Evolutionary conservation across 1,140 invertebrate species (phyloP).

Genomic region (Drosophila kurseongensis): DNA sequence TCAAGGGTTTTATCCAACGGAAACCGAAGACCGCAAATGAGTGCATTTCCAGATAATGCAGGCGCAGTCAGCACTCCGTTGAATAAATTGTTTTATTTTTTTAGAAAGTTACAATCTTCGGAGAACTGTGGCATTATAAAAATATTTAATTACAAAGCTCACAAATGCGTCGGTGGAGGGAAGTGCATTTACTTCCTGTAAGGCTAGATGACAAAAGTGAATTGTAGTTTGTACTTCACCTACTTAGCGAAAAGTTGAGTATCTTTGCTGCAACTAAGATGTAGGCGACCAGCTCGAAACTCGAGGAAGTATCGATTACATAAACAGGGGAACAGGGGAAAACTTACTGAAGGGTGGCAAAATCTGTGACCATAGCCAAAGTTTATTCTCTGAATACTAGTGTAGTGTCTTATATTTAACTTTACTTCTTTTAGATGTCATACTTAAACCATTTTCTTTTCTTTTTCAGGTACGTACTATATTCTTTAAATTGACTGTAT

Average conservation of each 20-base stretch:
- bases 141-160: slow-evolving; percentile 70
- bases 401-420: slow-evolving; percentile 13
- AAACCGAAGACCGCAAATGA: slow-evolving; percentile 49
- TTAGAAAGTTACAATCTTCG: slow-evolving; percentile 27
- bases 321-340: slow-evolving; percentile 14
- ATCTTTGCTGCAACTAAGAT: slow-evolving; percentile 23
- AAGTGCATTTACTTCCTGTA: slow-evolving; percentile 64
- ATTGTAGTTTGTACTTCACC: slow-evolving; percentile 56
- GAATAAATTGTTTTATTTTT: slow-evolving; percentile 24
- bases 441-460: slow-evolving; percentile 16
- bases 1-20: slow-evolving; percentile 52
- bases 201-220: slow-evolving; percentile 16
- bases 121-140: slow-evolving; percentile 23
- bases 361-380: slow-evolving; percentile 17
- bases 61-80: neutral
- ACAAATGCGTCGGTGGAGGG: slow-evolving; percentile 6
- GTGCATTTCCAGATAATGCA: slow-evolving; percentile 9
- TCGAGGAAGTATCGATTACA: slow-evolving; percentile 66
- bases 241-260: slow-evolving; percentile 48
- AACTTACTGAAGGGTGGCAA: neutral
- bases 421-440: slow-evolving; percentile 3
- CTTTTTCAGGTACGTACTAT: slow-evolving; percentile 49
- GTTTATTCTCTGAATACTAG: neutral
- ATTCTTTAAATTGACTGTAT: neutral
- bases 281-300: slow-evolving; percentile 51